Evolutionary conservation across 2,113 vertebrate species (phyloP).

Genomic region (Seriola dumerili): DNA sequence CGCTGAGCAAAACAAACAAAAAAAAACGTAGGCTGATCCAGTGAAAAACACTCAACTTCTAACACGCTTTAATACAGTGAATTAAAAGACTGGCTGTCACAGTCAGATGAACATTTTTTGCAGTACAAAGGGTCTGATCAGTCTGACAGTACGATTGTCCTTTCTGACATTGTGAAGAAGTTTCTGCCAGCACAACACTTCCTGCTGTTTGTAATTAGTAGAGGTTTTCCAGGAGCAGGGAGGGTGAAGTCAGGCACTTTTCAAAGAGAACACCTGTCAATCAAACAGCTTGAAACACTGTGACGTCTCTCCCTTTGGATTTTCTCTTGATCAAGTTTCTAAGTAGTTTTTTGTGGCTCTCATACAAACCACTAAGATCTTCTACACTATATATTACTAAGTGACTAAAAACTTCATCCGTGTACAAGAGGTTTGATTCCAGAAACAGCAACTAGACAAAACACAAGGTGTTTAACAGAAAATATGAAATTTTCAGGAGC

Average conservation of each 20-base stretch:
- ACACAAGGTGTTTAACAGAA: not conserved
- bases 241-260: not conserved
- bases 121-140: not conserved
- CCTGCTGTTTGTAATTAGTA: conserved; percentile 31
- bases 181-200: conserved; percentile 25
- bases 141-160: not conserved
- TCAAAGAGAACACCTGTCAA: conserved; percentile 30
- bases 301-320: not conserved
- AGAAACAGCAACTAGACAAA: not conserved
- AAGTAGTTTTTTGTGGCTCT: not conserved
- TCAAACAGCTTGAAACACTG: not conserved
- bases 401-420: not conserved
- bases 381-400: not conserved
- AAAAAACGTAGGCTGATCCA: too few relatives aligned
- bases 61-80: too few relatives aligned
- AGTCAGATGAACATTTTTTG: not conserved
- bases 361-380: not conserved
- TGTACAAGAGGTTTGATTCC: not conserved
- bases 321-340: not conserved
- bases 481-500: not conserved
- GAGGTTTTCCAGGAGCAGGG: not conserved
- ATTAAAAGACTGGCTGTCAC: not conserved
- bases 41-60: too few relatives aligned
- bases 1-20: too few relatives aligned
- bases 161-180: conserved; percentile 17